Conservation (phyloP, 1,140 invertebrate species). For the Conus ventricosus region DNA sequence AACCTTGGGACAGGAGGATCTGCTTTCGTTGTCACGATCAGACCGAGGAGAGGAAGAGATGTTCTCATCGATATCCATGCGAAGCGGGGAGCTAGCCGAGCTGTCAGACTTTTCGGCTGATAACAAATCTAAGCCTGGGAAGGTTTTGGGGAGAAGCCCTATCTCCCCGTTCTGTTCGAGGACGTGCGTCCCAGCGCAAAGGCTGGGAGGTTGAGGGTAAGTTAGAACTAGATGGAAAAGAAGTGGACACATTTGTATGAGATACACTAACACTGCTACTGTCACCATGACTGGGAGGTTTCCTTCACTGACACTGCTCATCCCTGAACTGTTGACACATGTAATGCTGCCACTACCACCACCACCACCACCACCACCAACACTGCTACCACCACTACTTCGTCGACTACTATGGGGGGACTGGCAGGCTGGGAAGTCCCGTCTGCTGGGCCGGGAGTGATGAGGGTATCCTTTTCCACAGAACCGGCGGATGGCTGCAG, state of each 20-base stretch:
- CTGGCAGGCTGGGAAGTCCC: conserved; percentile 27
- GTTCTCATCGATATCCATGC: conserved; percentile 43
- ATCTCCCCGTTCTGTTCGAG: conserved; percentile 17
- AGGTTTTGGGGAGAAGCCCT: conserved; percentile 22
- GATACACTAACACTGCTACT: not conserved
- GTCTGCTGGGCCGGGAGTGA: not conserved
- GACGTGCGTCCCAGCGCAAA: conserved; percentile 22
- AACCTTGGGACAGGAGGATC: conserved; percentile 69
- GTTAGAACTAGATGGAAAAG: not conserved
- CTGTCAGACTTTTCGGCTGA: conserved; percentile 35
- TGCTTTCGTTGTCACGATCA: conserved; percentile 51
- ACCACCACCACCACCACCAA: conserved; percentile 7
- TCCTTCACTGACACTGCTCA: not conserved
- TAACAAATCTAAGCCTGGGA: conserved; percentile 3
- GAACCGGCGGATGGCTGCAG: not conserved
- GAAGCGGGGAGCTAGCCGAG: conserved; percentile 40
- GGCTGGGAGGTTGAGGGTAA: not conserved
- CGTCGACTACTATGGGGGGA: conserved; percentile 6
- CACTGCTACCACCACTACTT: not conserved
- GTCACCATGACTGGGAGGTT: not conserved
- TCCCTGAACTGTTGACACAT: conserved; percentile 11
- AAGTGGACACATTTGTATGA: not conserved
- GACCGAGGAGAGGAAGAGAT: conserved; percentile 38
- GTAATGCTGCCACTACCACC: conserved; percentile 21
- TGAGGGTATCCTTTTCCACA: not conserved